Percentiles rank a stretch among this genome's conserved stretches.
These are phyloP conservation scores for Rhabditoides inermis DNA, from an alignment of 2,888 invertebrate genomes.

Conservation along the genomic window DNA sequence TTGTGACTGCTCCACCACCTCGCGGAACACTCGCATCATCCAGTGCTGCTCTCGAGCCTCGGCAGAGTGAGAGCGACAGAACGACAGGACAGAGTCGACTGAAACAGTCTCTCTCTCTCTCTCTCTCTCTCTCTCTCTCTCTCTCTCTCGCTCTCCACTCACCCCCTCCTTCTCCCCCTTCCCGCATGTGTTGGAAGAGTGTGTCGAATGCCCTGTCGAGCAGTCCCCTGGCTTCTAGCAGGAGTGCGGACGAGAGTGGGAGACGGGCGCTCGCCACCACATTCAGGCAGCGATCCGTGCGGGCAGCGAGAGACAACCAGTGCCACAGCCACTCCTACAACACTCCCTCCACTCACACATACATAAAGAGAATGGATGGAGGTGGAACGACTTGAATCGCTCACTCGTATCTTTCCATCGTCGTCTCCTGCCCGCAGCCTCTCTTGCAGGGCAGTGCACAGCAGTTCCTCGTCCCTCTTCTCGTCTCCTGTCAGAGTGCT, in stretches of 20 bases:
- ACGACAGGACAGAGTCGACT: conserved; percentile 17
- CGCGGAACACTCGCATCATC: conserved; percentile 20
- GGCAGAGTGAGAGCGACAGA: conserved; percentile 11
- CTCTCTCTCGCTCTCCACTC: neutral
- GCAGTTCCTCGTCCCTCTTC: conserved; percentile 36
- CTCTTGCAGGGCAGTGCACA: conserved; percentile 31
- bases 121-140: conserved; percentile 2
- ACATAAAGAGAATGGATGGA: neutral
- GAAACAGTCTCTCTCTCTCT: neutral
- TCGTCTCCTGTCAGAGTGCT: conserved; percentile 33
- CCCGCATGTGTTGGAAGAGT: conserved; percentile 24
- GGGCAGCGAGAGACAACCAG: conserved; percentile 40
- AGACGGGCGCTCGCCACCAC: conserved; percentile 15
- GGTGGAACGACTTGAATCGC: neutral
- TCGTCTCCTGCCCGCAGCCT: conserved; percentile 9
- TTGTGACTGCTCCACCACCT: neutral
- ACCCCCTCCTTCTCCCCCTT: neutral
- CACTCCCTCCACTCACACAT: conserved; percentile 10
- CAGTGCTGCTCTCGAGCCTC: conserved; percentile 16
- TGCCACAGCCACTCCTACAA: conserved; percentile 24
- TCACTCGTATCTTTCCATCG: conserved; percentile 1
- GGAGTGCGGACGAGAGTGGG: conserved; percentile 7
- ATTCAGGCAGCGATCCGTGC: conserved; percentile 40
- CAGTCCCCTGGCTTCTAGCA: conserved; percentile 31
- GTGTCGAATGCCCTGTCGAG: conserved; percentile 32